Conservation (phyloP, 2,797 vertebrate genomes). For the Girardinus metallicus region DNA sequence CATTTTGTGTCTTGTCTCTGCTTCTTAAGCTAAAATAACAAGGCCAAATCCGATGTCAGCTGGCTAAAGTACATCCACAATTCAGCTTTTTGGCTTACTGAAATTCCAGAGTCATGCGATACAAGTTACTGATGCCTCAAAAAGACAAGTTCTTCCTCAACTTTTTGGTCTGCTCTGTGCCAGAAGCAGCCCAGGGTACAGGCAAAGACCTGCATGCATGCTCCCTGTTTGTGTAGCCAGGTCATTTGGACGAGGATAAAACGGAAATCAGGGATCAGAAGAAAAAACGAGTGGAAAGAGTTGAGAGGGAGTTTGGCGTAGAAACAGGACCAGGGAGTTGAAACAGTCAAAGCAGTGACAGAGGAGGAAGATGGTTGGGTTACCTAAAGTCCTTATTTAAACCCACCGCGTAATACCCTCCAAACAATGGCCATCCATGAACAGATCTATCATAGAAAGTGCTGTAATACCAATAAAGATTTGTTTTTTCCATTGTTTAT, state of each 20-base stretch:
- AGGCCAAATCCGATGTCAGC: slow-evolving; percentile 19
- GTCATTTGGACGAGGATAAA: slow-evolving; percentile 57
- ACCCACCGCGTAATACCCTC: background rate
- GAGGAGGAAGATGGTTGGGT: slow-evolving; percentile 3
- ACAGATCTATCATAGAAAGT: background rate
- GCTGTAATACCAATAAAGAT: background rate
- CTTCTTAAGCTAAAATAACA: slow-evolving; percentile 5
- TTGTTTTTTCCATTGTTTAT: background rate
- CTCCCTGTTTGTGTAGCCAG: slow-evolving; percentile 49
- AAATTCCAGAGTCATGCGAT: background rate
- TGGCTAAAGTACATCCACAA: background rate
- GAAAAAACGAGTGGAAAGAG: slow-evolving; percentile 3
- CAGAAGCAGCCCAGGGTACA: background rate
- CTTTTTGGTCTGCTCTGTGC: background rate
- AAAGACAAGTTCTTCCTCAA: slow-evolving; percentile 1
- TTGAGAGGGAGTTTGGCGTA: slow-evolving; percentile 24
- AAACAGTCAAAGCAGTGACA: slow-evolving; percentile 13
- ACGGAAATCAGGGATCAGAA: slow-evolving; percentile 38
- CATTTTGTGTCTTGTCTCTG: background rate
- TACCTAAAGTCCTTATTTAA: background rate
- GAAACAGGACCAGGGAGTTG: slow-evolving; percentile 19
- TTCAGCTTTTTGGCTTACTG: background rate
- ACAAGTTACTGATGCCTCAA: background rate
- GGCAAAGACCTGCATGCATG: background rate
- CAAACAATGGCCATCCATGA: background rate